Evolutionary conservation across 2,888 invertebrate genomes (phyloP), one percentile per base, ranked within the genome.

Genomic region (Drosophila setosimentum): DNA sequence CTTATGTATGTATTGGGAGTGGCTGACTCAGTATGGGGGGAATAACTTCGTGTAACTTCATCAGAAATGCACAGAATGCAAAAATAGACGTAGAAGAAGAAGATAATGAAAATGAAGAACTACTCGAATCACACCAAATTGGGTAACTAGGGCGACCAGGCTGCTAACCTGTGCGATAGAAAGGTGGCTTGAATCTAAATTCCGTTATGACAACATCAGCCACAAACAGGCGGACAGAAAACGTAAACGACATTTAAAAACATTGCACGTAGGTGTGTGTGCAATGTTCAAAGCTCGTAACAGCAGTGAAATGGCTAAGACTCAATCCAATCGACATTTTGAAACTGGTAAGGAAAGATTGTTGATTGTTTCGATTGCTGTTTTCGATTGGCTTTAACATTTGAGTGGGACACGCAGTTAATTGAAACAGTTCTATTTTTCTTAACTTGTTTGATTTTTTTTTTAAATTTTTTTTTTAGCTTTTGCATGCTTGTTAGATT

Each of bases 191-290:
- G 48, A 61, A 73, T 73, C 50, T 53, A 51, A 66, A 67, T 72
- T 42, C 80, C 83, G 72, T 73, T 81, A 85, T 85, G 86, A 68
- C 83, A 76, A 73, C 76, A 70, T 64, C 74, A 37, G 50, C 32
- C 42, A 29, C 33, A 60, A 40, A n/a, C 10, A n/a, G 40, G 40
- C 40, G 10, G 40, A 10, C n/a, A n/a, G 13, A 24, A 33, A 55
- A 27, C 33, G 53, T 54, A 62, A 61, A 50, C 50, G 53, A 32
- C 62, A 66, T 73, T 80, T 62, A 21, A 24, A 81, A 69, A 33
- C 76, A 29, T 29, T 30, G 21, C 81, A 82, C 81, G 86, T 75
- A 66, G 66, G 72, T 62, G 72, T 65, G 57, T 45, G 24, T 59
- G 82, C 67, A 78, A 78, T 66, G 61, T 40, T 68, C 37, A 54